Evolutionary conservation across 1,140 invertebrate genomes (phyloP), one percentile per base, ranked within the genome.

Genomic region (Tetragnatha versicolor): DNA sequence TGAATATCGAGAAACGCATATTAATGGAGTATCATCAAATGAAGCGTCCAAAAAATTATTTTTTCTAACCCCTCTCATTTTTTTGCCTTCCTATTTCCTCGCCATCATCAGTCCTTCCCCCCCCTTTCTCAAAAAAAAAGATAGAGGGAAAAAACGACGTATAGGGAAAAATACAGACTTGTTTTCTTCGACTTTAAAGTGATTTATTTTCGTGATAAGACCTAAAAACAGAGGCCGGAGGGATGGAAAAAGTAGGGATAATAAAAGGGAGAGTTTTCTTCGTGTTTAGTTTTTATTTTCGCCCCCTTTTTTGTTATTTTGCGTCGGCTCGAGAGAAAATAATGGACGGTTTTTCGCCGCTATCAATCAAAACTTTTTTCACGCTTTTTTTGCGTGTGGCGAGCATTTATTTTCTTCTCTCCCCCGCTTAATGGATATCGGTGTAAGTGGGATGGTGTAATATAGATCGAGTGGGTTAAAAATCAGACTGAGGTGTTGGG

Each of bases 141-240:
- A 33, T 39, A 69, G 53, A n/a, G n/a, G n/a, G n/a, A n/a, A n/a
- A n/a, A n/a, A n/a, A n/a, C n/a, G n/a, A n/a, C n/a, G n/a, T n/a
- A n/a, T n/a, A n/a, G n/a, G n/a, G 35, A 39, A 69, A 53, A 69
- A 69, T 53, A 35, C 6, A 29, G 51, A 58, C 51, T 58, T 72
- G 69, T 72, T 72, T 72, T 58, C 51, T 42, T 58, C 51, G 17
- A 53, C 53, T 72, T 72, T 72, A 72, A 72, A 72, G 69, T 72
- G 69, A 72, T 72, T 72, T 72, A 72, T 72, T 72, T 72, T 60
- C 69, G 29, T 20, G 69, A 72, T 72, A 42, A 72, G 69, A 58
- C 29, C 69, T 72, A 72, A 72, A 69, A 72, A 72, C 69, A 72
- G 51, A 33, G 51, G 37, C 35, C 22, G 31, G 33, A 39, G 29